phyloP scores from a whole-genome alignment of 2,113 vertebrate genomes.

The Machaerirhynchus nigripectus region DNA sequence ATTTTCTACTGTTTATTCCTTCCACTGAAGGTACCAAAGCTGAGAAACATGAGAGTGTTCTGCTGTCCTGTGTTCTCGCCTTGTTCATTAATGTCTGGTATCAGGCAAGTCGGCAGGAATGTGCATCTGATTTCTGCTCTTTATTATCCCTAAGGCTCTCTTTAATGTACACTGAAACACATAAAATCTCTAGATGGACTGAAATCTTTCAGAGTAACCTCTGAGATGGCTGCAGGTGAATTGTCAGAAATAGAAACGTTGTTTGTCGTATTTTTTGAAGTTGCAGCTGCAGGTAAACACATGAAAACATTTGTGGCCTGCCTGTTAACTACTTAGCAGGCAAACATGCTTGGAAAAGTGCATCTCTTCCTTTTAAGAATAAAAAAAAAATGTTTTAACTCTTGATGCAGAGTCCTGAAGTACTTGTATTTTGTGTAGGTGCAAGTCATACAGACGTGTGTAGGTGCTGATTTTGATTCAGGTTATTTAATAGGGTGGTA shows the following conservation, averaged over 20 bases:
- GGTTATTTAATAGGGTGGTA: conserved; percentile 22
- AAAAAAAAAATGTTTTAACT: background rate
- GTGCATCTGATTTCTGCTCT: conserved; percentile 4
- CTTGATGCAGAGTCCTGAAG: background rate
- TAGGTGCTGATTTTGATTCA: conserved; percentile 39
- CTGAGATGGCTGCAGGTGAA: background rate
- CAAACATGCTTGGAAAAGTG: background rate
- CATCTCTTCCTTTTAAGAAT: background rate
- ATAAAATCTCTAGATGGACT: conserved; percentile 18
- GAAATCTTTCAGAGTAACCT: background rate
- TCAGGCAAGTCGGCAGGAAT: conserved; percentile 18
- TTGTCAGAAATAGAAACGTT: background rate
- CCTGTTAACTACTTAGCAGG: background rate
- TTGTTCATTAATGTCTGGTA: conserved; percentile 24
- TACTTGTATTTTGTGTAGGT: background rate
- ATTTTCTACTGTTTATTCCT: background rate
- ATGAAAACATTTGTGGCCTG: background rate
- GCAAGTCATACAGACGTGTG: background rate
- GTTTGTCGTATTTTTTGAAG: background rate
- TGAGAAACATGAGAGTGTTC: background rate
- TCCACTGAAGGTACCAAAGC: background rate
- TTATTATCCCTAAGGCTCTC: conserved; percentile 22
- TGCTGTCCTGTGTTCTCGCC: background rate
- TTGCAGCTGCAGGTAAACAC: background rate
- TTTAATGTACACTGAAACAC: background rate